A percentile compares a stretch with the other conserved stretches of the same genome.
Evolutionary conservation across 2,888 invertebrate genomes (phyloP).

Genomic region (Platycnemis pennipes): DNA sequence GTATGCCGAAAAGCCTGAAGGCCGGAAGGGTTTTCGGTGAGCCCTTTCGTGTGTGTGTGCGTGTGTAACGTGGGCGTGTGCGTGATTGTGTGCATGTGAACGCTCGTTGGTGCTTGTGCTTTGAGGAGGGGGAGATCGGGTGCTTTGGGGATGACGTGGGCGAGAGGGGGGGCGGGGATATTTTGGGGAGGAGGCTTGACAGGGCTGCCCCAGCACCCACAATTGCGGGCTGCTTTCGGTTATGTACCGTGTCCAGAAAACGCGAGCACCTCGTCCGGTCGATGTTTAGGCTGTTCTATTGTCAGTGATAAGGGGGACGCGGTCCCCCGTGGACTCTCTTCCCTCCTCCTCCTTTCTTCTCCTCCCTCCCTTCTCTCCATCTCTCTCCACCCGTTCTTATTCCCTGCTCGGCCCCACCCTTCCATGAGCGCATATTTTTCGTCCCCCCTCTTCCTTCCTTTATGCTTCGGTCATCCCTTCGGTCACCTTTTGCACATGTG

Average conservation of each 20-base stretch:
- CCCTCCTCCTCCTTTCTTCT: not conserved
- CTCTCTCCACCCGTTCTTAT: not conserved
- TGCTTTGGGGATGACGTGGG: not conserved
- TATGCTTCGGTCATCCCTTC: too few relatives aligned
- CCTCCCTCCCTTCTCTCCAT: not conserved
- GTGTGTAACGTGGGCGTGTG: not conserved
- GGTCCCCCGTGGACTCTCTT: not conserved
- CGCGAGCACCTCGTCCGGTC: slow-evolving; percentile 14
- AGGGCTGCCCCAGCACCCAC: not conserved
- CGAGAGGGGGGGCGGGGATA: not conserved
- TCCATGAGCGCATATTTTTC: too few relatives aligned
- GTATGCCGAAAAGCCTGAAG: slow-evolving; percentile 22
- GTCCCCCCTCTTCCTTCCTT: not conserved
- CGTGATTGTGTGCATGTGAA: not conserved
- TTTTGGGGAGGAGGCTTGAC: not conserved
- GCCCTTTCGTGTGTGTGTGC: not conserved
- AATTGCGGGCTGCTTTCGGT: slow-evolving; percentile 2
- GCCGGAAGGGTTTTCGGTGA: slow-evolving; percentile 20
- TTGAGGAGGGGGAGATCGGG: not conserved
- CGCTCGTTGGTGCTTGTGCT: not conserved
- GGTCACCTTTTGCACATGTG: too few relatives aligned
- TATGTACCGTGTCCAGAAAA: slow-evolving; percentile 16
- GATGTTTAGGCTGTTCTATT: slow-evolving; percentile 32
- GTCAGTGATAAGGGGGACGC: slow-evolving; percentile 10
- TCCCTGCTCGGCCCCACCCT: not conserved